Percentiles rank a stretch among this genome's conserved stretches.
Evolutionary conservation across 2,888 invertebrate species (phyloP).

Genomic region (Pycnomerus fuliginosus): DNA sequence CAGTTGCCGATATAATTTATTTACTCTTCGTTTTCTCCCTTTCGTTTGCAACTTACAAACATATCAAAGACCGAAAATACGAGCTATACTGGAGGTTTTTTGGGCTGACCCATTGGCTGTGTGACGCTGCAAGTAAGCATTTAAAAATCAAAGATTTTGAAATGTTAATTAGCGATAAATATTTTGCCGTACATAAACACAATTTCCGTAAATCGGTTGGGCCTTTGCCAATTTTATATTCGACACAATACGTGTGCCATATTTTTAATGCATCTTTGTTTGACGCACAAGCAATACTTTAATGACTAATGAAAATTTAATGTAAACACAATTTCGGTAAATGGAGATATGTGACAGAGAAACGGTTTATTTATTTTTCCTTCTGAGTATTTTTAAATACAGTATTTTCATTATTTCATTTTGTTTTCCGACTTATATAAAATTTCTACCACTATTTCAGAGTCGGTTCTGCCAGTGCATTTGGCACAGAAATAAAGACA

Average conservation of each 20-base stretch:
- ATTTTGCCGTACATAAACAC: constrained; percentile 12
- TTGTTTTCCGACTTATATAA: no score
- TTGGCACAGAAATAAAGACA: no score
- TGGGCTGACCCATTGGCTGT: constrained; percentile 63
- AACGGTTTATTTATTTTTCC: no score
- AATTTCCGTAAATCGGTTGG: constrained; percentile 16
- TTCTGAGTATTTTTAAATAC: no score
- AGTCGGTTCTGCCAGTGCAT: no score
- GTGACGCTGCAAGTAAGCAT: constrained; percentile 66
- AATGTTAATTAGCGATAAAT: constrained; percentile 5
- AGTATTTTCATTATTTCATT: no score
- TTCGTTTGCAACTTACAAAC: constrained; percentile 61
- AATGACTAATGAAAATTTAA: constrained; percentile 8
- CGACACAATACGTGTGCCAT: constrained; percentile 12
- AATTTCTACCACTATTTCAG: no score
- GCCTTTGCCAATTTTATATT: constrained; percentile 11
- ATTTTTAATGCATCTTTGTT: constrained; percentile 13
- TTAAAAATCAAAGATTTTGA: neutral
- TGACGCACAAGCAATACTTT: constrained; percentile 12
- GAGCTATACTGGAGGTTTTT: constrained; percentile 62
- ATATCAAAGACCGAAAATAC: constrained; percentile 56
- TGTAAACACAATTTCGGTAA: neutral
- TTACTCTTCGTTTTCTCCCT: constrained; percentile 65
- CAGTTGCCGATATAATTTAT: constrained; percentile 70
- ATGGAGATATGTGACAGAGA: no score